Evolutionary conservation across 2,888 invertebrate species (phyloP), one percentile per base, ranked within the genome.

Genomic region (Ornithoptera priamus): DNA sequence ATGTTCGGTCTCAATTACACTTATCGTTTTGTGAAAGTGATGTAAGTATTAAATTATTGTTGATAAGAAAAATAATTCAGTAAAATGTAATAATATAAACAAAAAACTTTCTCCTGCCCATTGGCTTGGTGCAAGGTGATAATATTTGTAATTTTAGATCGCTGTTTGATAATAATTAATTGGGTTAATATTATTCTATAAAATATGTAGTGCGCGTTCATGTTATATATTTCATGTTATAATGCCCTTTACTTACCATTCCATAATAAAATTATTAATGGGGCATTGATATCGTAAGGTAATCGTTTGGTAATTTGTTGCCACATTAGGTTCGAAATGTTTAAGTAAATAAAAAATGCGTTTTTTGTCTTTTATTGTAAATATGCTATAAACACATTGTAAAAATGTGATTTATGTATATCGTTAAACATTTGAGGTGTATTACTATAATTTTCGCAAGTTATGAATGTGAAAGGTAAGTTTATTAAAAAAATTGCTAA

Each of bases 191-290:
- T 50, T 46, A 10, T 46, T 46, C 8, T 8, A 36, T 36, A 36
- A 56, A 20, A 56, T 5, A n/a, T n/a, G 17, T n/a, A 56, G 56
- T 56, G 18, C n/a, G n/a, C n/a, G 56, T 56, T 20, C 1, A 56
- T 56, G 7, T 58, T 24, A 58, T 58, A 58, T 20, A 53, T 64
- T 64, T 56, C n/a, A 56, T 56, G 56, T 56, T 7, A 56, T 56
- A n/a, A 8, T 57, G 57, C 2, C 22, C 57, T 22, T 42, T 39
- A 39, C 36, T 65, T 39, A 39, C 57, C 20, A 62, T 50, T 62
- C 53, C 24, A 50, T 62, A 15, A 42, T 57, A 20, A 65, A 59
- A 24, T 10, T 30, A 17, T 59, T 20, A 30, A 17, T 30, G 24
- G n/a, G n/a, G 20, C 10, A 6, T 57, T 57, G 1, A 59, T 30